These are phyloP conservation scores for Drosophila repleta DNA, from an alignment of 1,140 invertebrate species.

Conservation along the genomic window DNA sequence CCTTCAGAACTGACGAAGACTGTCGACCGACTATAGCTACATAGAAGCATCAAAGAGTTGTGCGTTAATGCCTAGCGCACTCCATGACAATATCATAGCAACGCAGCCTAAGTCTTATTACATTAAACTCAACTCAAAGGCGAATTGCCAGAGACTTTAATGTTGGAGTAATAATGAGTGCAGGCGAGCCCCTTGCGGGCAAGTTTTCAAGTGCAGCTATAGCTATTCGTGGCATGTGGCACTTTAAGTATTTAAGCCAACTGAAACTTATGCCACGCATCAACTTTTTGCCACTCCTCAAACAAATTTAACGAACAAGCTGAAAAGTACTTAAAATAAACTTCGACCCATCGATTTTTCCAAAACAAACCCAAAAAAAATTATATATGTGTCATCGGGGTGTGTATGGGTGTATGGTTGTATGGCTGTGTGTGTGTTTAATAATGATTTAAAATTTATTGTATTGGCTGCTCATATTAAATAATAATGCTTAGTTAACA, in stretches of 20 bases:
- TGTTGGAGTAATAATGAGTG: too few species aligned
- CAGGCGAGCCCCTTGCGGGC: too few species aligned
- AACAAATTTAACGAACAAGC: slow-evolving; percentile 3
- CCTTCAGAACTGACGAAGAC: too few species aligned
- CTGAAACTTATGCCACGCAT: slow-evolving; percentile 1
- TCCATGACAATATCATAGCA: too few species aligned
- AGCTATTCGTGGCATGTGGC: slow-evolving; percentile 1
- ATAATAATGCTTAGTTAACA: not conserved
- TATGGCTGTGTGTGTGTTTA: not conserved
- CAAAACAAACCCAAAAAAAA: not conserved
- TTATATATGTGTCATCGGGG: not conserved
- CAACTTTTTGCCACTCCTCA: not conserved
- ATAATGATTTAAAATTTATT: not conserved
- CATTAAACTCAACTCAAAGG: too few species aligned
- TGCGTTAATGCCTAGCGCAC: too few species aligned
- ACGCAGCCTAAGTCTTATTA: too few species aligned
- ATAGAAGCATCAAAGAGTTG: too few species aligned
- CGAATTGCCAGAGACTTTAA: too few species aligned
- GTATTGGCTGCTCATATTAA: not conserved
- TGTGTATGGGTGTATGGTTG: too few species aligned
- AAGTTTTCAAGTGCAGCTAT: not conserved
- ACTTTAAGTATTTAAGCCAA: slow-evolving; percentile 12
- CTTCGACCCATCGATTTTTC: not conserved
- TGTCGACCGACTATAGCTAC: too few species aligned
- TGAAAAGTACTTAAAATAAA: slow-evolving; percentile 12